Evolutionary conservation across 2,113 vertebrate genomes (phyloP).

Genomic region (Cygnus buccinator): DNA sequence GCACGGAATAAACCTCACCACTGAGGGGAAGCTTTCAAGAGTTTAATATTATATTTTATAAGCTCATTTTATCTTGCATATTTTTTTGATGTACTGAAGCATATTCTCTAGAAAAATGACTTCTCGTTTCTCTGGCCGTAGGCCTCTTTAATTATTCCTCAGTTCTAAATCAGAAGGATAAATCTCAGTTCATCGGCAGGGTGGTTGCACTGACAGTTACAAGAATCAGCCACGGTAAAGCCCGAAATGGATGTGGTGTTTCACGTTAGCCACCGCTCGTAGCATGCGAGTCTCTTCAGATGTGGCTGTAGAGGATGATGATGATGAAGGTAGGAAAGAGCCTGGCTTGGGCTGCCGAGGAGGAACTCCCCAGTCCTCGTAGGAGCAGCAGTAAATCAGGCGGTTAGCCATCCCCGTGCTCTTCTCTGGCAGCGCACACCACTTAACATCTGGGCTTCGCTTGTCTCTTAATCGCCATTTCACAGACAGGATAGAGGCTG

Average conservation of each 20-base stretch:
- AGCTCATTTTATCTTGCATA: not conserved
- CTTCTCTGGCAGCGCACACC: not conserved
- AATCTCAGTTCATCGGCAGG: not conserved
- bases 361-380: not conserved
- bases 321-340: not conserved
- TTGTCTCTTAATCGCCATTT: not conserved
- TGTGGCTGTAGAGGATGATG: not conserved
- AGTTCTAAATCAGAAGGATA: not conserved
- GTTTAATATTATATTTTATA: not conserved
- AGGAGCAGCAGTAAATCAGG: not conserved
- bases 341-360: not conserved
- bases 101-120: not conserved
- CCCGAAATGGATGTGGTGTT: not conserved
- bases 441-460: not conserved
- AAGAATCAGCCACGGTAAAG: not conserved
- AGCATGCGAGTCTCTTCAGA: accelerated
- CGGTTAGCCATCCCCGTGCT: accelerated
- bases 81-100: not conserved
- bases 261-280: not conserved
- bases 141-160: not conserved
- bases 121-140: not conserved
- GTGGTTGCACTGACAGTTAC: not conserved
- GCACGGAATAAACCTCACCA: not conserved
- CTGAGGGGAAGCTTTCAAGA: not conserved
- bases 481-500: too few relatives aligned